phyloP scores from a whole-genome alignment of 2,888 invertebrate genomes.

The Ypsolopha scabrella region DNA sequence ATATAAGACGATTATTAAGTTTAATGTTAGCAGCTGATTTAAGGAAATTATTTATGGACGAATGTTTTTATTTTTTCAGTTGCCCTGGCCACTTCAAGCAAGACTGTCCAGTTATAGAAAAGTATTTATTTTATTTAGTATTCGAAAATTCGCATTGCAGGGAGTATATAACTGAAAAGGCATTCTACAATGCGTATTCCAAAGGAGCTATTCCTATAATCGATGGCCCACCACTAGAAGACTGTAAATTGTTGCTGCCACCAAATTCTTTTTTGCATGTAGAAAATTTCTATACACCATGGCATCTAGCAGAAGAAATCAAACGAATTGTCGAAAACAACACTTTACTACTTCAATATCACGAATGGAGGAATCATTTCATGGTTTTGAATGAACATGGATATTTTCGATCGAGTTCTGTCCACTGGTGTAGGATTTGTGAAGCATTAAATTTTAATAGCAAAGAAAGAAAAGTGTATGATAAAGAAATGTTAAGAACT shows the following conservation, averaged over 20 bases:
- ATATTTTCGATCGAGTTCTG: constrained; percentile 71
- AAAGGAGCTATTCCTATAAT: constrained; percentile 75
- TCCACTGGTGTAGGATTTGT: constrained; percentile 75
- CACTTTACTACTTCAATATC: constrained; percentile 51
- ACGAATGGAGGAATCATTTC: constrained; percentile 72
- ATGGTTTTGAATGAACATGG: constrained; percentile 75
- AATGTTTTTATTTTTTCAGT: constrained; percentile 37
- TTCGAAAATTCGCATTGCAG: constrained; percentile 78
- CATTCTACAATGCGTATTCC: constrained; percentile 74
- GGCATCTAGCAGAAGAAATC: constrained; percentile 65
- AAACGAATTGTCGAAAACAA: constrained; percentile 39
- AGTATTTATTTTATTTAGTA: constrained; percentile 77
- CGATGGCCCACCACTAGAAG: constrained; percentile 69
- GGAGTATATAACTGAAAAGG: constrained; percentile 79
- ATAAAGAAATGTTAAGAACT: constrained; percentile 10
- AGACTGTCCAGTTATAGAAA: constrained; percentile 67
- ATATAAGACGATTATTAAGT: too few species aligned
- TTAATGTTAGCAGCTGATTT: too few species aligned
- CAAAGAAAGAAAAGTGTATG: constrained; percentile 24
- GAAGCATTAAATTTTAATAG: constrained; percentile 76
- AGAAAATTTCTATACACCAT: constrained; percentile 60
- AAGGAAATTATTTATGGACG: too few species aligned
- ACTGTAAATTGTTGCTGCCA: constrained; percentile 64
- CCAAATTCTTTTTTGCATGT: constrained; percentile 74
- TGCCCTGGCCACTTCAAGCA: constrained; percentile 73